Conservation (phyloP, 1,140 invertebrate genomes). For the Lepidurus arcticus region DNA sequence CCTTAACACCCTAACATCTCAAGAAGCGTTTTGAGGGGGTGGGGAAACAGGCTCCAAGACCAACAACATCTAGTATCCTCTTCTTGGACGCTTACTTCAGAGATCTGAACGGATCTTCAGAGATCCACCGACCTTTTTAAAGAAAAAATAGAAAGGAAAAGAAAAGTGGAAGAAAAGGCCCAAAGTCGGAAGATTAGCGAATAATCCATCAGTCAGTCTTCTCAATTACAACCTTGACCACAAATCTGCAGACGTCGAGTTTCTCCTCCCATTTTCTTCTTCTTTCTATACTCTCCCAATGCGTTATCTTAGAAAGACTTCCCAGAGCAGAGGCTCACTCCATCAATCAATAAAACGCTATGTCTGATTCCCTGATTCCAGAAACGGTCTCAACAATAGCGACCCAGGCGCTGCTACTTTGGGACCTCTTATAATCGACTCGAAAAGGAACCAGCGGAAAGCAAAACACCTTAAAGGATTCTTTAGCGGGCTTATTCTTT, state of each 20-base stretch:
- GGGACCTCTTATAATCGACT: too few species aligned
- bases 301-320: neutral
- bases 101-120: too few species aligned
- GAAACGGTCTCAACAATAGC: neutral
- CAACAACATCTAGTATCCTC: too few species aligned
- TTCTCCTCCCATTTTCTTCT: neutral
- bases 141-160: neutral
- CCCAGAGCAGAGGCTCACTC: neutral
- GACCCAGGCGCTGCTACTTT: neutral
- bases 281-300: neutral
- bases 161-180: neutral
- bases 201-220: neutral
- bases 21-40: too few species aligned
- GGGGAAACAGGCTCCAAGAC: too few species aligned
- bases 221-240: neutral
- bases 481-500: too few species aligned
- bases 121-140: too few species aligned
- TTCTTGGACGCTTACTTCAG: too few species aligned
- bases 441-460: too few species aligned
- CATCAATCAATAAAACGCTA: constrained; percentile 18
- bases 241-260: neutral
- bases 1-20: too few species aligned
- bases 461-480: too few species aligned
- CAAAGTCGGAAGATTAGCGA: neutral
- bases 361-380: neutral